Percentiles rank a stretch among this genome's conserved stretches.
These are phyloP conservation scores for Falco biarmicus DNA, from an alignment of 2,797 vertebrate genomes.

Conservation along the genomic window DNA sequence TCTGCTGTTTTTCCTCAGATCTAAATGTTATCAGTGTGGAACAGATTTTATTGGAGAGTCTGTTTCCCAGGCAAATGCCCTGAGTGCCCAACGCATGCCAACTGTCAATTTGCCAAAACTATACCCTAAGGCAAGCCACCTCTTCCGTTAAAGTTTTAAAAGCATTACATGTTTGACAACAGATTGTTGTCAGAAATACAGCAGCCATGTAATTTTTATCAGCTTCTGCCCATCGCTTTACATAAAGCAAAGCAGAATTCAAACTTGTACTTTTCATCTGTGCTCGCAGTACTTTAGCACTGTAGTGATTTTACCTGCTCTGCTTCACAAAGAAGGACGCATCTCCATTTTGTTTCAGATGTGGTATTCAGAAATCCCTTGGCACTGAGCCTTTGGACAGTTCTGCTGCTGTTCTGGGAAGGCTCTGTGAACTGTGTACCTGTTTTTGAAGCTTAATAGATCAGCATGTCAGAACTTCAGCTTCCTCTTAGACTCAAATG, in stretches of 20 bases:
- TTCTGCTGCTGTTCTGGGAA: not conserved
- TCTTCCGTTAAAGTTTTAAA: not conserved
- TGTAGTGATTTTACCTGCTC: not conserved
- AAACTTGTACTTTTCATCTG: not conserved
- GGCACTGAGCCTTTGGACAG: not conserved
- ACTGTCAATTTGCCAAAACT: conserved; percentile 42
- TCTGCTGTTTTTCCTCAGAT: conserved; percentile 14
- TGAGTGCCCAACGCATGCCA: conserved; percentile 28
- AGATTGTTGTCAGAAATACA: not conserved
- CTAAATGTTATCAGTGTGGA: conserved; percentile 56
- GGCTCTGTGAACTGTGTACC: not conserved
- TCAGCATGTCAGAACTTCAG: not conserved
- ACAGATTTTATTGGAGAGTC: conserved; percentile 48
- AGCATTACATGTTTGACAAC: not conserved
- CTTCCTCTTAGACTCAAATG: not conserved
- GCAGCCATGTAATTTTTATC: not conserved
- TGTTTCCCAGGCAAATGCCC: conserved; percentile 27
- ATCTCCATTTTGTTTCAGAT: not conserved
- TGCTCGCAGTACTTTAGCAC: not conserved
- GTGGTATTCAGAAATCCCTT: not conserved
- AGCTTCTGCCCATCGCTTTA: not conserved
- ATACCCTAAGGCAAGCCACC: not conserved
- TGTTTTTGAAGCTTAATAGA: conserved; percentile 12
- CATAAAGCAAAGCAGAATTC: not conserved
- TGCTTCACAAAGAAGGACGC: not conserved